phyloP scores from a whole-genome alignment of 2,888 invertebrate species.

The Ernsta delagoae region DNA sequence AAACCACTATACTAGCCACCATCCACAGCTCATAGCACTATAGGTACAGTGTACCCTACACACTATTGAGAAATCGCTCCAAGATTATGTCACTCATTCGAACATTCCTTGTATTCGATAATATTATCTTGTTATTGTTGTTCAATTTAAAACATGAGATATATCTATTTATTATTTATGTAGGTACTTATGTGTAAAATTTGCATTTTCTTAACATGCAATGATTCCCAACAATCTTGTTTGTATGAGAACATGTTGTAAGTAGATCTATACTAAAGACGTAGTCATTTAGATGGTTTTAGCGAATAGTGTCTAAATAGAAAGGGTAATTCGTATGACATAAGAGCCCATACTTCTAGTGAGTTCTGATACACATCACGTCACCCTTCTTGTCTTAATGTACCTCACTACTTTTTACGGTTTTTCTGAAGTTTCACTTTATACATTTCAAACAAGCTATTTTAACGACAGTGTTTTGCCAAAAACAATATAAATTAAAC shows the following conservation, averaged over 20 bases:
- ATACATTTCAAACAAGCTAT: no score
- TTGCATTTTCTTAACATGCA: slow-evolving; percentile 20
- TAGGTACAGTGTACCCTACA: slow-evolving; percentile 10
- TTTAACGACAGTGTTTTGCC: neutral
- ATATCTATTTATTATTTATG: neutral
- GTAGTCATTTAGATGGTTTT: no score
- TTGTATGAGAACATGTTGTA: no score
- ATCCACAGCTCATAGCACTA: slow-evolving; percentile 6
- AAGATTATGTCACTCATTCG: slow-evolving; percentile 45
- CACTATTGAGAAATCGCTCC: slow-evolving; percentile 40
- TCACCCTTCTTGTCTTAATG: no score
- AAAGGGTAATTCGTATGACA: no score
- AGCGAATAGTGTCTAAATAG: no score
- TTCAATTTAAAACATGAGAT: slow-evolving; percentile 35
- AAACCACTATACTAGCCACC: slow-evolving; percentile 29
- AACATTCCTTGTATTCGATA: slow-evolving; percentile 46
- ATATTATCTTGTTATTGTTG: slow-evolving; percentile 40
- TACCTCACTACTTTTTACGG: no score
- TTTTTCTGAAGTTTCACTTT: no score
- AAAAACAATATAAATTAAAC: neutral
- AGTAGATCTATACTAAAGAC: no score
- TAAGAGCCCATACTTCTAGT: no score
- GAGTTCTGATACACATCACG: no score
- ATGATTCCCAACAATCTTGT: neutral
- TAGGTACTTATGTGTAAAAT: slow-evolving; percentile 28